Base-by-base conservation (phyloP, 2,797 vertebrate species). In the Fistularia commersonii region DNA sequence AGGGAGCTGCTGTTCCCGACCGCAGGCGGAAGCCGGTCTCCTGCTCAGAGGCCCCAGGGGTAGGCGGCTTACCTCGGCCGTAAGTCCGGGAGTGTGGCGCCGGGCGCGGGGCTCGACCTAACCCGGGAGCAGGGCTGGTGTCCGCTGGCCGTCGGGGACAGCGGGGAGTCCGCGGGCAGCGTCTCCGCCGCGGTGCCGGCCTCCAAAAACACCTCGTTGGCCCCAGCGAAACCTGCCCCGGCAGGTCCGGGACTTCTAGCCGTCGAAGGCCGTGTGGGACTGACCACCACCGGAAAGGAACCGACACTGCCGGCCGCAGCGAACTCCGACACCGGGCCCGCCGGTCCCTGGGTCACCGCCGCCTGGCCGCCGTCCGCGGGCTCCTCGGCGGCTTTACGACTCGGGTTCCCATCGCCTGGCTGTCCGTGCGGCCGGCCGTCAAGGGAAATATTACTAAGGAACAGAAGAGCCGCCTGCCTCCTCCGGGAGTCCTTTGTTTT, bases 401-500 rank as follows among this genome's bases (percentile, higher is more conserved):
- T 71, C 15, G 33, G 11, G 12, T 81, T 84, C 44, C 81, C 90
- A 36, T 87, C 74, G 69, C 57, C 79, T 11, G 81, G 43, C 67
- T 77, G 86, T 66, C 58, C 73, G 32, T 87, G 82, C 6, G 94
- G 94, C 1, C 93, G 90, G 3, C 95, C 95, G 72, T 97, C 94
- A 64, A 98, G 83, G 1, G 94, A 97, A 74, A 96, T 97, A 55
- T 96, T 98, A 42, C 79, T 96, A 41, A 97, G 91, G 74, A 98
- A 97, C 66, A 93, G 85, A 8, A 97, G 85, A 6, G 95, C 95
- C 51, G 95, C 95, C 79, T 96, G 94, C 44, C 95, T 85, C 51
- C 94, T 86, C 8, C 89, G 86, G 2, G 93, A 93, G 54, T 96
- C 95, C 11, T 88, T 92, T 15, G 71, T 77, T 77, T 82, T 90